Evolutionary conservation across 2,113 vertebrate species (phyloP), one percentile per base, ranked within the genome.

Genomic region (Thomomys bottae): DNA sequence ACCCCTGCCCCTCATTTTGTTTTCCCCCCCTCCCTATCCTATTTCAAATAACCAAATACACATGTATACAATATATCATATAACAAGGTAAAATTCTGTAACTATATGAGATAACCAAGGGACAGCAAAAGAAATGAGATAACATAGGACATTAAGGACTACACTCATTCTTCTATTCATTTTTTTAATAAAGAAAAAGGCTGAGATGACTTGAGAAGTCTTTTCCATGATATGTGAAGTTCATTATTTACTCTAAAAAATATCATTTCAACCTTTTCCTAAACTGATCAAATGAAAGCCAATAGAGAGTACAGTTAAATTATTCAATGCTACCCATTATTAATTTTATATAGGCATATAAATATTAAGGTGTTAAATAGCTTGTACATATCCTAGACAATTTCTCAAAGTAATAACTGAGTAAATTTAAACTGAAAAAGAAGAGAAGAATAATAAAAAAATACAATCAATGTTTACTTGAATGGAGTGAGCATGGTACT

Each of bases 211-310:
- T 66, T 77, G 34, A 57, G 4, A 92, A 64, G 12, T 79, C 36
- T 70, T 92, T 54, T 68, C 20, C 6, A 63, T 38, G 42, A 17
- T 71, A 54, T 75, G 12, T 91, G 32, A 88, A 77, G 24, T 64
- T 94, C 81, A 67, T 63, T 49, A 77, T 90, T 82, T 77, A 83
- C 36, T 78, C 17, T 79, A 86, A 85, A 86, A 64, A 68, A 23
- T 78, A n/a, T 54, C 30, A 88, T 45, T 87, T 57, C 36, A 79
- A 68, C 21, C 32, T 77, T 70, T 79, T 73, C 59, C 70, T 10
- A 83, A 73, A 82, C 4, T 63, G 30, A 54, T 78, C 40, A 40
- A 21, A n/a, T 34, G 30, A 59, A 83, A 78, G 78, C 79, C 18
- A 40, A 77, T 82, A 67, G 0, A 80, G 21, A 75, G 4, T 78